Evolutionary conservation across 1,140 invertebrate genomes (phyloP).

Genomic region (Drosophila mayri): DNA sequence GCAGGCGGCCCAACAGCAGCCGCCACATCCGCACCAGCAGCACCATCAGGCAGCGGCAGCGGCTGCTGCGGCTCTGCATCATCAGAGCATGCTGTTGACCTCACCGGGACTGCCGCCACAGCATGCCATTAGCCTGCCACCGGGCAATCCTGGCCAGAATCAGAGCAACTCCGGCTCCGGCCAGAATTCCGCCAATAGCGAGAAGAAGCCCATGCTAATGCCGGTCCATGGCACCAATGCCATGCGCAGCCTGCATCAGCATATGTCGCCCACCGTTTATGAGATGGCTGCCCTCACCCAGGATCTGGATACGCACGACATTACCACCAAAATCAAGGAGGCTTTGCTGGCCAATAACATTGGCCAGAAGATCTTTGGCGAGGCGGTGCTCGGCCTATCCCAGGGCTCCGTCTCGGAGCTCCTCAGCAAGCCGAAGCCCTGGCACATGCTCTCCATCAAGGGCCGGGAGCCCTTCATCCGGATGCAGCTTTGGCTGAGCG

Average conservation of each 20-base stretch:
- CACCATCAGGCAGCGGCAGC: slow-evolving; percentile 88
- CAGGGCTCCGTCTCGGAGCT: slow-evolving; percentile 99
- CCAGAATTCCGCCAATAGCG: slow-evolving; percentile 65
- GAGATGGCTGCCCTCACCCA: slow-evolving; percentile 98
- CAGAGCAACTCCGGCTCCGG: slow-evolving; percentile 46
- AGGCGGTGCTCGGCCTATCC: slow-evolving; percentile 97
- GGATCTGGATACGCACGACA: slow-evolving; percentile 97
- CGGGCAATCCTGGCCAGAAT: slow-evolving; percentile 19
- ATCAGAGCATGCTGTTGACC: slow-evolving; percentile 87
- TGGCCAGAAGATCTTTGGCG: slow-evolving; percentile 99
- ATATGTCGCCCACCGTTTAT: slow-evolving; percentile 94
- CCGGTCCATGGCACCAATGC: slow-evolving; percentile 86
- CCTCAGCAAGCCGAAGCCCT: slow-evolving; percentile 98
- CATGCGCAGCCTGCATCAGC: slow-evolving; percentile 89
- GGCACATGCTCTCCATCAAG: slow-evolving; percentile 99
- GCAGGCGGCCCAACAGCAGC: slow-evolving; percentile 86
- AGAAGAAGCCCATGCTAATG: slow-evolving; percentile 86
- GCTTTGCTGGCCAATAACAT: slow-evolving; percentile 98
- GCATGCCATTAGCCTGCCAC: slow-evolving; percentile 87
- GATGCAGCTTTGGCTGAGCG: slow-evolving; percentile 98
- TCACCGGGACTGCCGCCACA: slow-evolving; percentile 89
- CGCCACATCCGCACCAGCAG: slow-evolving; percentile 79
- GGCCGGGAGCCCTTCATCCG: slow-evolving; percentile 98
- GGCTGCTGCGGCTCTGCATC: slow-evolving; percentile 87
- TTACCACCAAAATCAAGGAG: slow-evolving; percentile 99